Percentiles rank a stretch among this genome's conserved stretches.
Evolutionary conservation across 2,888 invertebrate genomes (phyloP).

Genomic region (Siphlonurus alternatus): DNA sequence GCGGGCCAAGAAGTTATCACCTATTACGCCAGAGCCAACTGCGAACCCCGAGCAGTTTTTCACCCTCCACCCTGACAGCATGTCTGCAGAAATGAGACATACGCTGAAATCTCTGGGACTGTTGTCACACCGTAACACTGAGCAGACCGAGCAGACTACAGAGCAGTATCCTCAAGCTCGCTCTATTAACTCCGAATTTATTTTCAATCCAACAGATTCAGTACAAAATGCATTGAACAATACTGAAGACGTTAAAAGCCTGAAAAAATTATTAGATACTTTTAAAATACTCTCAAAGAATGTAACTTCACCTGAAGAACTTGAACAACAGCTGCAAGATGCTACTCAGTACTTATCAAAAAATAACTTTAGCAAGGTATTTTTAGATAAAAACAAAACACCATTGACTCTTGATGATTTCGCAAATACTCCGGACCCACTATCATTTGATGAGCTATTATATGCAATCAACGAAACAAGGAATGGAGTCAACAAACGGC

Average conservation of each 20-base stretch:
- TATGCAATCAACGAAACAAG: conserved; percentile 29
- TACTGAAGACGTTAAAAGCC: conserved; percentile 26
- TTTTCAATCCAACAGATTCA: conserved; percentile 26
- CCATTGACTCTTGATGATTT: conserved; percentile 26
- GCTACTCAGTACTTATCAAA: background rate
- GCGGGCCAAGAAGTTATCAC: conserved; percentile 8
- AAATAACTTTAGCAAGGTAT: background rate
- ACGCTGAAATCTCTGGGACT: conserved; percentile 27
- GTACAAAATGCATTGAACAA: conserved; percentile 16
- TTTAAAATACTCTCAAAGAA: conserved; percentile 4
- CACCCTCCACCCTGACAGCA: conserved; percentile 14
- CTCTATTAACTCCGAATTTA: conserved; percentile 8
- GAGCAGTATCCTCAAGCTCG: conserved; percentile 9
- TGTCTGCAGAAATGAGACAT: conserved; percentile 24
- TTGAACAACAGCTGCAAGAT: background rate
- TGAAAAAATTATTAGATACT: conserved; percentile 7
- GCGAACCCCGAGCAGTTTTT: too few species aligned
- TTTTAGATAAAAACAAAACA: conserved; percentile 21
- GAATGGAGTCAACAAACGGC: conserved; percentile 34
- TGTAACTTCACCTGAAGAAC: conserved; percentile 1
- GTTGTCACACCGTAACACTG: conserved; percentile 12
- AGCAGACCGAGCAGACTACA: background rate
- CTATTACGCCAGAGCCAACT: conserved; percentile 14
- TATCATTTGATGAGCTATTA: conserved; percentile 23
- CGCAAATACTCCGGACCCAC: conserved; percentile 27